Evolutionary conservation across 2,113 vertebrate species (phyloP).

Genomic region (Euleptes europaea): DNA sequence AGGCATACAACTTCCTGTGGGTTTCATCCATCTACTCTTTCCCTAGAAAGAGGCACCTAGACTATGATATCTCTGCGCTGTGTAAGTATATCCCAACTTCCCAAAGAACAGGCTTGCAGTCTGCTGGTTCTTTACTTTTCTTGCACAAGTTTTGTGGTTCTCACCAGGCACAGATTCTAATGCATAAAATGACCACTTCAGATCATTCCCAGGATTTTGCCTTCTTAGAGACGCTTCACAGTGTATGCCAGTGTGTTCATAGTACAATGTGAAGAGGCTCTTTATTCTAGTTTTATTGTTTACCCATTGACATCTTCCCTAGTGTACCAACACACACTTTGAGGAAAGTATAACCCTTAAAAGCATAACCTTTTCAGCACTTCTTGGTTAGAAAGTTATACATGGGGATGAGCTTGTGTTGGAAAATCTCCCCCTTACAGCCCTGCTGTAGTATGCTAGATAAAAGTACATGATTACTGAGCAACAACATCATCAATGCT

Average conservation of each 20-base stretch:
- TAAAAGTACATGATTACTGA: background rate
- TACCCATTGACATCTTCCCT: background rate
- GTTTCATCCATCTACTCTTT: too few species aligned
- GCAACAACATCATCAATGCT: slow-evolving; percentile 40
- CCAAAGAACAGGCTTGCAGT: too few species aligned
- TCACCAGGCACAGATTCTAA: background rate
- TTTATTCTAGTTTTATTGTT: background rate
- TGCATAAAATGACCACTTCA: background rate
- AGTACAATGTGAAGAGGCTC: background rate
- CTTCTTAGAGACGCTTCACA: background rate
- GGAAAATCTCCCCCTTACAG: background rate
- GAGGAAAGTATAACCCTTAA: background rate
- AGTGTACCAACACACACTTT: background rate
- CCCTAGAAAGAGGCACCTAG: too few species aligned
- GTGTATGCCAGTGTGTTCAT: background rate
- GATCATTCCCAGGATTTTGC: background rate
- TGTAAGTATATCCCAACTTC: too few species aligned
- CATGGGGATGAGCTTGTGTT: background rate
- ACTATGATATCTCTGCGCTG: too few species aligned
- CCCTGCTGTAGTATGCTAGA: background rate
- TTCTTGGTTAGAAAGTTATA: background rate
- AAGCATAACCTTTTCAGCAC: background rate
- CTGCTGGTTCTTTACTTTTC: too few species aligned
- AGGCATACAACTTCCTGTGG: too few species aligned
- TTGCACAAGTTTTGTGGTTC: background rate